Percentiles rank a stretch among this genome's conserved stretches.
Evolutionary conservation across 2,888 invertebrate genomes (phyloP).

Genomic region (Ophion obscuratus): DNA sequence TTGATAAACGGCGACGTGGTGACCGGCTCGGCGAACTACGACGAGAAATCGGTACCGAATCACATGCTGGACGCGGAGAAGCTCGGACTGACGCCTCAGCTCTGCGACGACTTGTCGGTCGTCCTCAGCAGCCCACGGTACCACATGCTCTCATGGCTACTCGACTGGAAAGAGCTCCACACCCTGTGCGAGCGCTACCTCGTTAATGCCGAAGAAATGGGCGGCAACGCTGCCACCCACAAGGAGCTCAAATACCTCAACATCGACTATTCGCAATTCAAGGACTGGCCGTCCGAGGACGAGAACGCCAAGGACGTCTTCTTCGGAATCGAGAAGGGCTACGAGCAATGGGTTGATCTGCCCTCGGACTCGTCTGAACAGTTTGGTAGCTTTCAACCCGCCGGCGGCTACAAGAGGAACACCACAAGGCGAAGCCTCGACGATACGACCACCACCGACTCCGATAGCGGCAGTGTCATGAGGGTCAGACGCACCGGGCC

Average conservation of each 20-base stretch:
- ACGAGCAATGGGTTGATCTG: slow-evolving; percentile 83
- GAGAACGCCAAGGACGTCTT: slow-evolving; percentile 85
- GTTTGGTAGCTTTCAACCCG: slow-evolving; percentile 79
- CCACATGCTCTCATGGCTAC: slow-evolving; percentile 90
- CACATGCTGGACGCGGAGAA: slow-evolving; percentile 87
- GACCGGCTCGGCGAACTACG: slow-evolving; percentile 87
- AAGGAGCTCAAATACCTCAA: slow-evolving; percentile 91
- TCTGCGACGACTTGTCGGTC: slow-evolving; percentile 90
- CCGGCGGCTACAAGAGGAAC: slow-evolving; percentile 77
- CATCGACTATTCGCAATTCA: slow-evolving; percentile 89
- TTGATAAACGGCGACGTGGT: slow-evolving; percentile 85
- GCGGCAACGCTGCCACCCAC: slow-evolving; percentile 85
- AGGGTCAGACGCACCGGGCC: slow-evolving; percentile 70
- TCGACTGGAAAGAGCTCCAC: slow-evolving; percentile 86
- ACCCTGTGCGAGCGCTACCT: slow-evolving; percentile 86
- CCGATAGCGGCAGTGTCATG: slow-evolving; percentile 79
- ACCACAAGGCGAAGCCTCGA: slow-evolving; percentile 78
- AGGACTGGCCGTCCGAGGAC: slow-evolving; percentile 87
- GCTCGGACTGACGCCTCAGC: slow-evolving; percentile 87
- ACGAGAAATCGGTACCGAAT: slow-evolving; percentile 87
- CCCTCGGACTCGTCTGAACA: slow-evolving; percentile 80
- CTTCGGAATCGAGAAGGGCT: slow-evolving; percentile 88
- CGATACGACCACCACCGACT: slow-evolving; percentile 74
- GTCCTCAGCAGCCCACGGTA: slow-evolving; percentile 89
- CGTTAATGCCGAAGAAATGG: slow-evolving; percentile 86